These are phyloP conservation scores for Onychostruthus taczanowskii DNA, from an alignment of 2,113 vertebrate species.

Conservation along the genomic window DNA sequence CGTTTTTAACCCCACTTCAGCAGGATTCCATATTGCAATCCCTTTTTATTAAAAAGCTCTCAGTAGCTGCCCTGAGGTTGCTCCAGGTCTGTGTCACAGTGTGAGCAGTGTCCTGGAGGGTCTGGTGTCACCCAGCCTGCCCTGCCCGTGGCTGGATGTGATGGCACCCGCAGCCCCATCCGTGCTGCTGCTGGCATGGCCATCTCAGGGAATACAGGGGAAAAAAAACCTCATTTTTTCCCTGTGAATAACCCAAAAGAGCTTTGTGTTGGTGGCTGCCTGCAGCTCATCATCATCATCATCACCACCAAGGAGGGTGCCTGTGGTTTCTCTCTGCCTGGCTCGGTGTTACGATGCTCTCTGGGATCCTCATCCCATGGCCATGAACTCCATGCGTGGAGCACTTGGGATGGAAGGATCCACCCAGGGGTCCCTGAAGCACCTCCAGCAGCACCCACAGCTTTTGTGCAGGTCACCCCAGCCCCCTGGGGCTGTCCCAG, in stretches of 20 bases:
- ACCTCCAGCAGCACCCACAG: neutral
- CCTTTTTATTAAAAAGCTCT: fast-evolving
- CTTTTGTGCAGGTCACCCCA: neutral
- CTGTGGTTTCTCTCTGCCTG: neutral
- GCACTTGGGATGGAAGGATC: neutral
- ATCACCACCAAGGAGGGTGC: neutral
- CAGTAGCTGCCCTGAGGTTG: neutral
- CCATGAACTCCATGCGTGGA: fast-evolving
- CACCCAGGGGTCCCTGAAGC: neutral
- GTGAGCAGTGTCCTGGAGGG: neutral
- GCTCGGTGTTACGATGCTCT: fast-evolving
- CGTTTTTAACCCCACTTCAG: neutral
- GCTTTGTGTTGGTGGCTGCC: fast-evolving
- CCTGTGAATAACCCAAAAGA: neutral
- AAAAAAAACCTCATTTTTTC: neutral
- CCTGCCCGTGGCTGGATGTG: neutral
- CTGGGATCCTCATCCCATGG: neutral
- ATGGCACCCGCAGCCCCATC: neutral
- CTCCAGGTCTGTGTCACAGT: fast-evolving
- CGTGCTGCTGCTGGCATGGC: neutral
- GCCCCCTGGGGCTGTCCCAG: fast-evolving
- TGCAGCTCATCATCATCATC: neutral
- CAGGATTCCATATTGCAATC: neutral
- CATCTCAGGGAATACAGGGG: neutral
- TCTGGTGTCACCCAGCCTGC: neutral